These are phyloP conservation scores for Tenthredo amoena DNA, from an alignment of 2,888 invertebrate genomes.

Conservation along the genomic window DNA sequence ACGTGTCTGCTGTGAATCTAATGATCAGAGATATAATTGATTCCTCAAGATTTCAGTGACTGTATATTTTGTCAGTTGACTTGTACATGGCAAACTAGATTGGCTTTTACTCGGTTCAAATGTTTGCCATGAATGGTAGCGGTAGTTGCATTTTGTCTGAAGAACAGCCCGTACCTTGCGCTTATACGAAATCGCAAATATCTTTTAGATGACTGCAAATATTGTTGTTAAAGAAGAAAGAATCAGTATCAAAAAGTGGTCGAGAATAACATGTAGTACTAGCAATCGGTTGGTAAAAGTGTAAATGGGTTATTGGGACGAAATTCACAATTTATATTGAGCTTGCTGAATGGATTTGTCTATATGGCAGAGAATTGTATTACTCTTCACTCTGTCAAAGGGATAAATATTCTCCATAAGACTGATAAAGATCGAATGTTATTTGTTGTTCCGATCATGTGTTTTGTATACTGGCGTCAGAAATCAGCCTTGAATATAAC, in stretches of 20 bases:
- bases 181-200: background rate
- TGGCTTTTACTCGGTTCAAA: background rate
- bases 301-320: slow-evolving; percentile 42
- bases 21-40: background rate
- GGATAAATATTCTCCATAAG: slow-evolving; percentile 28
- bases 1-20: background rate
- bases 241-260: slow-evolving; percentile 21
- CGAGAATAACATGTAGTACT: slow-evolving; percentile 24
- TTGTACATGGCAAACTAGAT: slow-evolving; percentile 13
- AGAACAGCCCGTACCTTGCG: slow-evolving; percentile 40
- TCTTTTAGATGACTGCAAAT: background rate
- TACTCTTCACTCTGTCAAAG: background rate
- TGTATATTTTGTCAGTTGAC: background rate
- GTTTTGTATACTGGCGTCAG: background rate
- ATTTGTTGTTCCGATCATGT: slow-evolving; percentile 2
- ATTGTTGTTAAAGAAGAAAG: slow-evolving; percentile 17
- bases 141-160: slow-evolving; percentile 20
- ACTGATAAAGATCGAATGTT: slow-evolving; percentile 42
- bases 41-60: slow-evolving; percentile 12
- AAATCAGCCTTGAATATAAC: slow-evolving; percentile 26
- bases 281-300: slow-evolving; percentile 9
- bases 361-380: background rate
- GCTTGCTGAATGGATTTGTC: slow-evolving; percentile 5
- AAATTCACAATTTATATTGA: slow-evolving; percentile 43
- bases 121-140: background rate